Base-by-base conservation (phyloP, 23 tunicate species). In the Clavelina lepadiformis region DNA sequence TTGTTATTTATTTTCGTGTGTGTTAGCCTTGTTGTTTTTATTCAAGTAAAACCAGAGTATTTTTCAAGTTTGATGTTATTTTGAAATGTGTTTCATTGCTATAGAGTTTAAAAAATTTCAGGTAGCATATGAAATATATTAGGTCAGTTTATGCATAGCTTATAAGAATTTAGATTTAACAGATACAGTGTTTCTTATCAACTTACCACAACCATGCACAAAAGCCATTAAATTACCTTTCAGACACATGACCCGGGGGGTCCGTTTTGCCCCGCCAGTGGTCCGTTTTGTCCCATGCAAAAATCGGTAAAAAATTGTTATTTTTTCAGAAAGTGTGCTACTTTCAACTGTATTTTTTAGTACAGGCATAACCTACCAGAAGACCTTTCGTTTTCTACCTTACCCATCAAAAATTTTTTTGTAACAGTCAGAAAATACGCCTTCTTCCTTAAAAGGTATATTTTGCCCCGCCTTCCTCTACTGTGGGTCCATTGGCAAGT, bases 111-210 rank as follows among this genome's bases (percentile, higher is more conserved):
- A 41, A 41, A 41, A 41, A 15, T 41, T 15, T 41, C 49, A 15
- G 49, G 49, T 41, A 41, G 49, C 49, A 41, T 41, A 41, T 41
- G 49, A 41, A 41, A 41, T 41, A 41, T 41, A 41, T 41, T 41
- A 41, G 49, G 49, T 41, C 49, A 41, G 15, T 41, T 41, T 41
- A 41, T 41, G 49, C 49, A 41, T 41, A 41, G 49, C 49, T 15
- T 41, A 41, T 41, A 41, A 41, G 13, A 11, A 41, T 41, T 41
- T 15, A 41, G 13, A 41, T 41, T 41, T 11, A 41, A 41, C 49
- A 41, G 49, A 41, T 15, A 15, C 49, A 41, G 15, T 41, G 49
- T 41, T 41, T 41, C 49, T 41, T 11, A 8, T 41, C 13, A 41
- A 41, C 15, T 41, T 41, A 41, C 49, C 49, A 41, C 49, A 41